phyloP scores from a whole-genome alignment of 2,888 invertebrate genomes.

The Papilio elwesi region DNA sequence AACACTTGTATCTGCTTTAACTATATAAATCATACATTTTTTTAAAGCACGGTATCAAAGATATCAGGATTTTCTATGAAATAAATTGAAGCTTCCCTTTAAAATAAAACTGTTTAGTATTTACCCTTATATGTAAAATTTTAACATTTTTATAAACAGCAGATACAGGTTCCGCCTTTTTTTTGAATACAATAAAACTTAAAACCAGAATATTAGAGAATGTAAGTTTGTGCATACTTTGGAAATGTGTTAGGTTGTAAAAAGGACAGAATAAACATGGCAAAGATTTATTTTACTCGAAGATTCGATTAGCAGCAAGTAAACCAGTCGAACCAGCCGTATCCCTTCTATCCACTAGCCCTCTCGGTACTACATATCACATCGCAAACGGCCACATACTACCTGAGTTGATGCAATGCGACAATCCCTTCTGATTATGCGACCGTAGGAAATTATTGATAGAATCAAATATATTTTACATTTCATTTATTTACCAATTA shows the following conservation, averaged over 20 bases:
- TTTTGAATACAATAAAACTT: constrained; percentile 18
- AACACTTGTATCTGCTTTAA: background rate
- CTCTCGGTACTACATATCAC: constrained; percentile 36
- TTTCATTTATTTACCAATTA: no score
- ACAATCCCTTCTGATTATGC: constrained; percentile 39
- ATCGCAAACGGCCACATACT: constrained; percentile 39
- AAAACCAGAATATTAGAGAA: constrained; percentile 32
- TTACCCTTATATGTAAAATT: no score
- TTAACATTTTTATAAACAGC: background rate
- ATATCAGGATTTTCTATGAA: no score
- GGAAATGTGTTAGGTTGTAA: constrained; percentile 31
- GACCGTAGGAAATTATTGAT: constrained; percentile 6
- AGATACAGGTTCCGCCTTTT: background rate
- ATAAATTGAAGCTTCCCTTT: no score
- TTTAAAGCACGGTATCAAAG: no score
- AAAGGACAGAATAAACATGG: constrained; percentile 28
- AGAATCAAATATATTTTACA: background rate
- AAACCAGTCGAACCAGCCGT: constrained; percentile 21
- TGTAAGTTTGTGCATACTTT: constrained; percentile 32
- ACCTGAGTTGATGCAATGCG: constrained; percentile 36
- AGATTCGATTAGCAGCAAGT: constrained; percentile 26
- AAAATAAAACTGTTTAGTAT: no score
- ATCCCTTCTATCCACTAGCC: constrained; percentile 32
- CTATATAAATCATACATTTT: background rate
- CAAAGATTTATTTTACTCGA: constrained; percentile 21